These are phyloP conservation scores for Drosophila vallismaia DNA, from an alignment of 2,888 invertebrate species.

Conservation along the genomic window DNA sequence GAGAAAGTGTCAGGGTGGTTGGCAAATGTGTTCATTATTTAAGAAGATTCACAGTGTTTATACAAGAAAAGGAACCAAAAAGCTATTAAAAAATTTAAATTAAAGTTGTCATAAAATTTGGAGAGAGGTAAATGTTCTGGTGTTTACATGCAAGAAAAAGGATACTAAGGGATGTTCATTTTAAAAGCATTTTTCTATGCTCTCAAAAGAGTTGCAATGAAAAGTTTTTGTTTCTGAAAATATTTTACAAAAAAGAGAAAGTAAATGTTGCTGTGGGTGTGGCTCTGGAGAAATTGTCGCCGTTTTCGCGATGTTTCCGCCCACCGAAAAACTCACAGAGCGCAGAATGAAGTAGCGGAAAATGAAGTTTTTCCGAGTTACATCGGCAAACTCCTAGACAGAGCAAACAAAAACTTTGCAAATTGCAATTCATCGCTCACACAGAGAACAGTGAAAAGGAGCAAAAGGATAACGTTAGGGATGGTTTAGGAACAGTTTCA, in stretches of 20 bases:
- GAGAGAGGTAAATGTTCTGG: background rate
- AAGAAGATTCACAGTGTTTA: background rate
- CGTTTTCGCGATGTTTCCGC: background rate
- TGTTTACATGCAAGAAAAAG: background rate
- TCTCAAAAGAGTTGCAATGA: background rate
- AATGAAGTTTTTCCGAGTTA: constrained; percentile 69
- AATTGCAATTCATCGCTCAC: constrained; percentile 75
- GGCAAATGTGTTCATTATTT: background rate
- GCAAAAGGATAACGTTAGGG: background rate
- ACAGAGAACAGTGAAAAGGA: constrained; percentile 5
- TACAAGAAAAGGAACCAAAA: background rate
- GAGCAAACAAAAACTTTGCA: constrained; percentile 70
- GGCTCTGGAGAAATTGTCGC: constrained; percentile 61
- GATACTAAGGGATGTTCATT: background rate
- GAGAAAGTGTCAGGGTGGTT: constrained; percentile 14
- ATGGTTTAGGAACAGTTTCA: background rate
- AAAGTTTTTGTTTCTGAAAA: constrained; percentile 2
- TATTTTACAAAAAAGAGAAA: constrained; percentile 15
- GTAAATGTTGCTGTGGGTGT: constrained; percentile 17
- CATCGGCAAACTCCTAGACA: constrained; percentile 33
- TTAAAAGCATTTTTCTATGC: background rate
- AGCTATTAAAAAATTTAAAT: background rate
- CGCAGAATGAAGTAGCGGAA: constrained; percentile 67
- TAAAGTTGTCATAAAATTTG: constrained; percentile 1
- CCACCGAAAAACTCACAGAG: background rate